Conservation (phyloP, 2,797 vertebrate genomes). For the Leptoclinus maculatus region DNA sequence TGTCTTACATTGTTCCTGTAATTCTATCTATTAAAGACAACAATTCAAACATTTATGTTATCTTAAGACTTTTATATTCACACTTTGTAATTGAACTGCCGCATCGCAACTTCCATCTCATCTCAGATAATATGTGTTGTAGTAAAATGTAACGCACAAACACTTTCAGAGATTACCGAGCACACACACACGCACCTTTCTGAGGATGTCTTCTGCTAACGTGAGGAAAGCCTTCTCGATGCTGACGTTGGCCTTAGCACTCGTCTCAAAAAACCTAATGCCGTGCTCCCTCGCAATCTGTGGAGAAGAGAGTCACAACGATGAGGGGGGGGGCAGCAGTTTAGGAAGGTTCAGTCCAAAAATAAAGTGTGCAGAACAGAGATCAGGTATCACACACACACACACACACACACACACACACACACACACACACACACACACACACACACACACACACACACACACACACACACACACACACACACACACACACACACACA, state of each 20-base stretch:
- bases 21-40: not conserved
- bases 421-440: constrained; percentile 11
- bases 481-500: constrained; percentile 12
- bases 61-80: not conserved
- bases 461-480: constrained; percentile 14
- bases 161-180: not conserved
- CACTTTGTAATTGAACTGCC: not conserved
- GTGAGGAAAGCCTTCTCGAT: constrained; percentile 99
- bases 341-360: constrained; percentile 45
- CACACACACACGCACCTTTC: constrained; percentile 89
- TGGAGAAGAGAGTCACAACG: constrained; percentile 44
- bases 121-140: not conserved
- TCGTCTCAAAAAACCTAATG: constrained; percentile 99
- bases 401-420: constrained; percentile 9
- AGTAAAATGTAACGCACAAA: not conserved
- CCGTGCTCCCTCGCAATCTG: constrained; percentile 97
- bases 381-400: constrained; percentile 59
- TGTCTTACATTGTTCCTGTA: too few species aligned
- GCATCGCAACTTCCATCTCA: not conserved
- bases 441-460: constrained; percentile 25
- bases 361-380: constrained; percentile 58
- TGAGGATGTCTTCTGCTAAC: constrained; percentile 99
- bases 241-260: constrained; percentile 99
- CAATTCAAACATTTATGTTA: not conserved
- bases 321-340: not conserved